Base-by-base conservation (phyloP, 2,888 invertebrate genomes). In the Branchellion lobata region DNA sequence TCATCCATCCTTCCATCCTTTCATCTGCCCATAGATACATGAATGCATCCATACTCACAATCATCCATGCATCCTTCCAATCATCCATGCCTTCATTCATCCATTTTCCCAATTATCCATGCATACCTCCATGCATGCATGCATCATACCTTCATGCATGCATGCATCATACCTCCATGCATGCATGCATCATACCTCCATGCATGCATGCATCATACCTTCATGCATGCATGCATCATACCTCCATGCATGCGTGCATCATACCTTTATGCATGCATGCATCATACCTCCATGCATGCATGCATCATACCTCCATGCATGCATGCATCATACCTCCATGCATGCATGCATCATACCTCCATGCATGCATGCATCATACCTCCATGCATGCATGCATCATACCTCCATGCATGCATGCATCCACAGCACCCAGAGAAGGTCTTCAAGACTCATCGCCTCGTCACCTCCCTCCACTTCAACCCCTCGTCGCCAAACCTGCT, bases 31-130 rank as follows among this genome's bases (percentile, higher is more conserved):
- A n/a, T 69, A 3, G 27, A 69, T 29, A 24, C 69, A 31, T 69
- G 27, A 3, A 8, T 69, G 27, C 69, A 73, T 36, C 0, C 2
- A 73, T 40, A 77, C 27, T 34, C n/a, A n/a, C 73, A 33, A 33
- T 0, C 72, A 33, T n/a, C 3, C 14, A 29, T 29, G 3, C 31
- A 72, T 72, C 3, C 31, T 21, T 78, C 5, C 65, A 78, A 68
- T 24, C 69, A 78, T 78, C 0, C 36, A 65, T 68, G 33, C n/a
- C n/a, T 65, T 29, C 65, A 65, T 65, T 29, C 65, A 65, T n/a
- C 24, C 65, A 65, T 65, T n/a, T 29, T 24, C n/a, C 24, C 65
- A 65, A 11, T n/a, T 29, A 65, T 65, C 65, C 24, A 65, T n/a
- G 11, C 65, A 14, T 8, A 8, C 24, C n/a, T 14, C 65, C 65